Evolutionary conservation across 2,113 vertebrate genomes (phyloP), one percentile per base, ranked within the genome.

Genomic region (Hippocampus abdominalis): DNA sequence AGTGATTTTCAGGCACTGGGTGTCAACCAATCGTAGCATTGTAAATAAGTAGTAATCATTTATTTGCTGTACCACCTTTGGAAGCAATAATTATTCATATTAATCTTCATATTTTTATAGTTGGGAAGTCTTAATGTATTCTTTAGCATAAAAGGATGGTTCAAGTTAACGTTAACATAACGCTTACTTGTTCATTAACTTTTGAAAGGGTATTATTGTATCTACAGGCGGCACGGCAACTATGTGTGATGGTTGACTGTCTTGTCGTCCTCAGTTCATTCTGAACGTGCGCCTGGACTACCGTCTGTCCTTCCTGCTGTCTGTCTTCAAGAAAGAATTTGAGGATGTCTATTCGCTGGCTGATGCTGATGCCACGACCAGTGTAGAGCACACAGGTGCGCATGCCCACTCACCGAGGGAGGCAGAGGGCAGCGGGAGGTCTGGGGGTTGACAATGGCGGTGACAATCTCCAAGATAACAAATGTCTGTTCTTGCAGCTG

Each of bases 311-410:
- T 98, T 96, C 90, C 89, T 99, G 83, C 94, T 99, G 20, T 99
- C 97, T 0, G 94, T 97, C 65, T 99, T 99, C 79, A 99, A 99
- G 91, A 98, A 98, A 87, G 96, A 99, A 87, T 99, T 98, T 85
- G 95, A 96, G 74, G 96, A 97, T 2, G 94, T 97, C 79, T 97
- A 96, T 62, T 95, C 95, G 11, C 96, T 97, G 95, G 95, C 92
- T 74, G 95, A 98, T 67, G 95, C 95, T 0, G 96, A 99, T 0
- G 95, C 96, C 69, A 97, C 95, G 0, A 94, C 95, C 2, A 92
- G 94, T 59, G 90, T 94, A 73, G 97, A 98, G 76, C 93, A 93
- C 2, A 90, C 94, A 92, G 95, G 97, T 99, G 8, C 5, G 32
- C 80, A 76, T 75, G 77, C 3, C 21, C n/a, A 7, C 40, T 25